A percentile compares a stretch with the other conserved stretches of the same genome.
phyloP scores from a whole-genome alignment of 2,888 invertebrate genomes.

The Schizaphis graminum region DNA sequence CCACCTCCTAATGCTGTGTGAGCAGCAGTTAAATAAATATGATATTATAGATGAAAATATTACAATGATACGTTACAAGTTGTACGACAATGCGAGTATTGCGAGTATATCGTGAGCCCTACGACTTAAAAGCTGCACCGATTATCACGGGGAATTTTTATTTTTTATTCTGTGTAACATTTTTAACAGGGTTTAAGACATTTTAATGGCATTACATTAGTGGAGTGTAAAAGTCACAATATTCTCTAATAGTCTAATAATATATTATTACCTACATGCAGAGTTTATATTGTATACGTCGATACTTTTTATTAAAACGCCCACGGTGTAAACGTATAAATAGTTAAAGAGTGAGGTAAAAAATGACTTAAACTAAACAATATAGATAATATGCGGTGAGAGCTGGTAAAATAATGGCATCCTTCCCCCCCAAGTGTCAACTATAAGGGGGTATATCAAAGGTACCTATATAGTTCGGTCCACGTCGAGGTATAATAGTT shows the following conservation, averaged over 20 bases:
- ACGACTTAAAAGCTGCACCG: background rate
- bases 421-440: background rate
- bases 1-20: slow-evolving; percentile 73
- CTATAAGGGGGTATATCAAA: no score
- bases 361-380: no score
- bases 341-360: no score
- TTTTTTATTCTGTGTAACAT: background rate
- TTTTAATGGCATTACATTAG: background rate
- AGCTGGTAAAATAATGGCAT: no score
- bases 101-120: background rate
- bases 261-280: no score
- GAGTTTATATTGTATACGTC: no score
- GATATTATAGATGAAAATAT: background rate
- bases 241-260: no score
- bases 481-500: no score
- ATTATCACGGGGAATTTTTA: background rate
- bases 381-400: no score
- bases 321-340: background rate
- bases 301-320: background rate
- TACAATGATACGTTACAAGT: background rate
- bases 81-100: background rate
- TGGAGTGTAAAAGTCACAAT: background rate
- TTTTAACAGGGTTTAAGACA: no score
- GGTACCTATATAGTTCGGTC: no score
- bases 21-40: background rate